Evolutionary conservation across 2,797 vertebrate species (phyloP).

Genomic region (Micrastur ruficollis): DNA sequence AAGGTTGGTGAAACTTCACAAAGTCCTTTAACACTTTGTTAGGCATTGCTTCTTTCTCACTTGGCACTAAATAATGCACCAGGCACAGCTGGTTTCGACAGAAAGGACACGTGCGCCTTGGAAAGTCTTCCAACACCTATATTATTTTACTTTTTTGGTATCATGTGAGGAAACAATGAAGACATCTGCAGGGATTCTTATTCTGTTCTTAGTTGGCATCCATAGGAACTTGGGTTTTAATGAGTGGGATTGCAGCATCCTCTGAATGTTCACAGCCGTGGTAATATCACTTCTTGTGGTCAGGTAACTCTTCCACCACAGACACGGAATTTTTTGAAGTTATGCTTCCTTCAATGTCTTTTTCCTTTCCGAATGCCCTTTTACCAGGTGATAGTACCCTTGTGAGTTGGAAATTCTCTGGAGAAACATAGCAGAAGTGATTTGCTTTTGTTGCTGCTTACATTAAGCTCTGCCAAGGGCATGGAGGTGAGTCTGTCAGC

Average conservation of each 20-base stretch:
- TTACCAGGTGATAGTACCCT: no score
- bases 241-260: not conserved
- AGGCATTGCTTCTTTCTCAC: not conserved
- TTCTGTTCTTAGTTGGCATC: not conserved
- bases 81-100: not conserved
- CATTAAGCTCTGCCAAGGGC: accelerated
- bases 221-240: not conserved
- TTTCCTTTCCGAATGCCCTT: not conserved
- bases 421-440: not conserved
- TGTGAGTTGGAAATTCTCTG: not conserved
- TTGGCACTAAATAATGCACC: not conserved
- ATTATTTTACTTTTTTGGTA: not conserved
- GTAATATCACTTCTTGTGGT: not conserved
- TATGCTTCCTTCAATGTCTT: not conserved
- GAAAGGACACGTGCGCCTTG: accelerated
- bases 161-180: not conserved
- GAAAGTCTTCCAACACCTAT: not conserved
- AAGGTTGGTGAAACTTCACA: conserved; percentile 11
- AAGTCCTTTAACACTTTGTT: conserved; percentile 1
- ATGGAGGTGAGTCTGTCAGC: not conserved
- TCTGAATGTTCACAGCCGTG: not conserved
- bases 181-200: not conserved
- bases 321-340: not conserved
- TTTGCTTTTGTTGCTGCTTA: not conserved
- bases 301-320: not conserved